phyloP scores from a whole-genome alignment of 1,140 invertebrate genomes.

The Oryctes rhinoceros region DNA sequence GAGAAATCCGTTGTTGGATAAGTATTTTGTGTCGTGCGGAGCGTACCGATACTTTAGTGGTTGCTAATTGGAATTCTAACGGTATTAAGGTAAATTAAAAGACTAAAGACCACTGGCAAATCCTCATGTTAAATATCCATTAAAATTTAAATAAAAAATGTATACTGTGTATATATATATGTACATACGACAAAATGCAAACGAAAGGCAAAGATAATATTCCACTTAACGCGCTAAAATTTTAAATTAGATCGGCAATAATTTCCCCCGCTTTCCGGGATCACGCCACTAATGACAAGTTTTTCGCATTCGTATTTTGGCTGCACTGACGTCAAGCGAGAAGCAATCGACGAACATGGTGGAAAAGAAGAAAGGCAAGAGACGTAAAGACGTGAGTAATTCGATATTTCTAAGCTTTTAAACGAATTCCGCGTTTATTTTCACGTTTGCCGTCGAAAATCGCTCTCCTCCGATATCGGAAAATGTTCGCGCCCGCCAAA shows the following conservation, averaged over 20 bases:
- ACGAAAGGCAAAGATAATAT: too few relatives aligned
- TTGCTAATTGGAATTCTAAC: too few relatives aligned
- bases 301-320: constrained; percentile 21
- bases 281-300: not conserved
- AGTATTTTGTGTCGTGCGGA: too few relatives aligned
- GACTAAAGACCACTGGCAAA: too few relatives aligned
- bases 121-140: too few relatives aligned
- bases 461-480: not conserved
- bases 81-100: too few relatives aligned
- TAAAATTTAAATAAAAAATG: too few relatives aligned
- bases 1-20: too few relatives aligned
- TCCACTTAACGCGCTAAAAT: not conserved
- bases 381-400: constrained; percentile 75
- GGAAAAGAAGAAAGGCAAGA: constrained; percentile 78
- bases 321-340: constrained; percentile 58
- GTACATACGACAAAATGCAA: too few relatives aligned
- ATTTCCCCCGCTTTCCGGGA: not conserved
- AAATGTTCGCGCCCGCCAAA: not conserved
- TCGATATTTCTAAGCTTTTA: not conserved
- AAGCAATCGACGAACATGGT: constrained; percentile 68
- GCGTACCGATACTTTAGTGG: too few relatives aligned
- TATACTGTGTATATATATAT: too few relatives aligned
- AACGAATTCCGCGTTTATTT: not conserved
- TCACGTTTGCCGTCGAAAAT: not conserved
- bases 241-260: not conserved